Conservation (phyloP, 2,113 vertebrate species). For the Myanophis thanlyinensis region DNA sequence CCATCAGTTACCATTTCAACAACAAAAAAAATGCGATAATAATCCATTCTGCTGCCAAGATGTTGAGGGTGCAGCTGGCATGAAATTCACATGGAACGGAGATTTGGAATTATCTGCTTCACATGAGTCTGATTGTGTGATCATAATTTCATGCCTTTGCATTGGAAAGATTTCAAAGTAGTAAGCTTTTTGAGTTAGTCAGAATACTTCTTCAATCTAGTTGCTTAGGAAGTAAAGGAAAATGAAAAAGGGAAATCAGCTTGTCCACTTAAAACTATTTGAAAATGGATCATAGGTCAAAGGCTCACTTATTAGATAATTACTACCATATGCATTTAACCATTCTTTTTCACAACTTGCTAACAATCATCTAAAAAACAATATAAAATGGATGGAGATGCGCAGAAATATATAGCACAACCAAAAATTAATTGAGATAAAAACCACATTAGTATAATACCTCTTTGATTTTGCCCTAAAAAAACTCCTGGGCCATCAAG, state of each 20-base stretch:
- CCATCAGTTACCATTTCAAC: background rate
- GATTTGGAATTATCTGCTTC: background rate
- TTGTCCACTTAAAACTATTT: background rate
- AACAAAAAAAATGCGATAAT: background rate
- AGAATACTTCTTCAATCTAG: background rate
- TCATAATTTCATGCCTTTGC: background rate
- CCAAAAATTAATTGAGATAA: background rate
- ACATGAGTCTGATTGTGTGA: background rate
- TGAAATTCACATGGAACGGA: constrained; percentile 2
- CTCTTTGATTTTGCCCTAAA: background rate
- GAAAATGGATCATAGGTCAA: background rate
- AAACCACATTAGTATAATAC: background rate
- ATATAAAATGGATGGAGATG: background rate
- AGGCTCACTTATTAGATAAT: background rate
- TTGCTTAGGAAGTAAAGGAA: background rate
- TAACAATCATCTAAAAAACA: background rate
- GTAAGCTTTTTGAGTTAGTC: background rate
- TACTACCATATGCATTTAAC: background rate
- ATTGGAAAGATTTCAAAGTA: background rate
- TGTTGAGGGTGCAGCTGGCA: background rate
- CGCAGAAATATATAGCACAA: background rate
- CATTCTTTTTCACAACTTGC: background rate
- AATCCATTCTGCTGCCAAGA: background rate
- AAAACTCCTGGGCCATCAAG: background rate
- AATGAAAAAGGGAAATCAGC: background rate